Conservation (phyloP, 1,140 invertebrate genomes). For the Dendroctonus ponderosae region DNA sequence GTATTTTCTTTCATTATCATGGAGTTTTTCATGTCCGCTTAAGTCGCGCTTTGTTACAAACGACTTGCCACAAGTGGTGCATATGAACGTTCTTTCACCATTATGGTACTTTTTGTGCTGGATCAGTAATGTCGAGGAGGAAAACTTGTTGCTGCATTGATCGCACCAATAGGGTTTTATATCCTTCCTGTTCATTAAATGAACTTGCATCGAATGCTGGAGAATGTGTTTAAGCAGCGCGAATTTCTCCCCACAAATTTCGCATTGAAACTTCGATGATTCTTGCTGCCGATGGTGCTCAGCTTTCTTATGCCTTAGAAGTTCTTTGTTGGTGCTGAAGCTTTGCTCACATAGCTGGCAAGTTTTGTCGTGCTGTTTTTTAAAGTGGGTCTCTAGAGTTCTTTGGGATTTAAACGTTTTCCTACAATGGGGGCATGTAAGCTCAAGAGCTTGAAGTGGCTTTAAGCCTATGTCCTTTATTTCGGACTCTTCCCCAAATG, state of each 20-base stretch:
- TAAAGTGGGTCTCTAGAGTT: slow-evolving; percentile 9
- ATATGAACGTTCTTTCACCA: slow-evolving; percentile 44
- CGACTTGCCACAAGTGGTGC: slow-evolving; percentile 59
- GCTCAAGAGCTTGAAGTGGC: not conserved
- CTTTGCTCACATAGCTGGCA: slow-evolving; percentile 19
- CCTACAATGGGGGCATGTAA: slow-evolving; percentile 27
- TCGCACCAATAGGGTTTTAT: slow-evolving; percentile 40
- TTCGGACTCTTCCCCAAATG: not conserved
- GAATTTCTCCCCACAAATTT: slow-evolving; percentile 35
- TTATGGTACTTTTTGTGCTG: slow-evolving; percentile 42
- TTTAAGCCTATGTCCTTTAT: not conserved
- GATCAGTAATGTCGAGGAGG: slow-evolving; percentile 35
- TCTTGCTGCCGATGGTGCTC: slow-evolving; percentile 16
- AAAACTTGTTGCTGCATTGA: slow-evolving; percentile 37
- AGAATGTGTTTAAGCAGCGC: slow-evolving; percentile 34
- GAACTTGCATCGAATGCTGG: slow-evolving; percentile 35
- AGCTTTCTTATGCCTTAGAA: slow-evolving; percentile 21
- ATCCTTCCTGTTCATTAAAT: slow-evolving; percentile 33
- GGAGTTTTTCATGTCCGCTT: slow-evolving; percentile 55
- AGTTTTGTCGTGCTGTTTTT: not conserved
- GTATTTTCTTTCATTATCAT: slow-evolving; percentile 68
- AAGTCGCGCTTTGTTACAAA: slow-evolving; percentile 59
- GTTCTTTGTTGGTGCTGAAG: slow-evolving; percentile 14
- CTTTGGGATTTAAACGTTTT: slow-evolving; percentile 17
- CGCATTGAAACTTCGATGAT: slow-evolving; percentile 36